Percentiles rank a stretch among this genome's conserved stretches.
phyloP scores from a whole-genome alignment of 2,888 invertebrate genomes.

The Colletes collaris region DNA sequence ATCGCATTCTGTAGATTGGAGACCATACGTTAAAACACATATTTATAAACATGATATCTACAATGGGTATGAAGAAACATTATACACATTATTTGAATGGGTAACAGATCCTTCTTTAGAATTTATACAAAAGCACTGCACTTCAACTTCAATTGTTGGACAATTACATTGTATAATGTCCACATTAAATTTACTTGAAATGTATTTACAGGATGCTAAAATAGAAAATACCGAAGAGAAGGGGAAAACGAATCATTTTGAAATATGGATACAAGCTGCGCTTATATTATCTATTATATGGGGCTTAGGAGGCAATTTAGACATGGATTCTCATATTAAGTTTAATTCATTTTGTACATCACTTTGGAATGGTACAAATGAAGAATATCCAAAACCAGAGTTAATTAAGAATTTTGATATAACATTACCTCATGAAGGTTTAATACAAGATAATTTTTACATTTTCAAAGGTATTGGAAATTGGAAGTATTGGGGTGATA shows the following conservation, averaged over 20 bases:
- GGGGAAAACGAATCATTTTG: slow-evolving; percentile 77
- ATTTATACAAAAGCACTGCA: slow-evolving; percentile 84
- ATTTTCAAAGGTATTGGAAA: slow-evolving; percentile 85
- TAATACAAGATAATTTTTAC: slow-evolving; percentile 85
- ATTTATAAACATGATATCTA: slow-evolving; percentile 66
- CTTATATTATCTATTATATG: slow-evolving; percentile 84
- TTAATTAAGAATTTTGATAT: slow-evolving; percentile 85
- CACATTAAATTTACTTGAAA: slow-evolving; percentile 78
- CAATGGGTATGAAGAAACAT: slow-evolving; percentile 70
- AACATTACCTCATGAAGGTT: slow-evolving; percentile 84
- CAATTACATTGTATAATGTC: slow-evolving; percentile 80
- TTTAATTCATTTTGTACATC: slow-evolving; percentile 81
- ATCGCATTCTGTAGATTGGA: slow-evolving; percentile 84
- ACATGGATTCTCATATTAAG: slow-evolving; percentile 80
- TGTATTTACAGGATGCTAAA: slow-evolving; percentile 78
- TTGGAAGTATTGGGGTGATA: slow-evolving; percentile 86
- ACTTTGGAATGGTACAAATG: slow-evolving; percentile 80
- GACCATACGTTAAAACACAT: slow-evolving; percentile 81
- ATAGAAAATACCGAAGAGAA: slow-evolving; percentile 76
- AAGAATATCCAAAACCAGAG: slow-evolving; percentile 83
- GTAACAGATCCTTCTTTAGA: slow-evolving; percentile 85
- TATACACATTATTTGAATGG: slow-evolving; percentile 84
- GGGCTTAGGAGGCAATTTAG: slow-evolving; percentile 84
- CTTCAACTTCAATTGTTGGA: slow-evolving; percentile 77
- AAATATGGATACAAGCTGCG: slow-evolving; percentile 84